These are phyloP conservation scores for Dromiciops gliroides DNA, from an alignment of 2,113 vertebrate species.

Conservation along the genomic window DNA sequence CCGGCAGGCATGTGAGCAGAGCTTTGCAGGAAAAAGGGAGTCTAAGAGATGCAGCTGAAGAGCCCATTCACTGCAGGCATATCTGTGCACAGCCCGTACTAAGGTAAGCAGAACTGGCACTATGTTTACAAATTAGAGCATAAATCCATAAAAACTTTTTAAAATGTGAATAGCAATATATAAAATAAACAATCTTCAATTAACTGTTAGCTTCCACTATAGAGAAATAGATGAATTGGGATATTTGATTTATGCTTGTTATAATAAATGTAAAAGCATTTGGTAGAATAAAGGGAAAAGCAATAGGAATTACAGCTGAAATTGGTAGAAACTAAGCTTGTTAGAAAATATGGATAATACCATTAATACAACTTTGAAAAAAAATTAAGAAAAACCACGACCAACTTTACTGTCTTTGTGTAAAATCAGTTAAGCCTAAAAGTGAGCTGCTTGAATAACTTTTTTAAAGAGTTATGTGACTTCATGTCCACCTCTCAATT, in stretches of 20 bases:
- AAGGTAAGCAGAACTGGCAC: background rate
- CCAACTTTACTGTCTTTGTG: background rate
- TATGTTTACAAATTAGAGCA: background rate
- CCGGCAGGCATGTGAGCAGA: background rate
- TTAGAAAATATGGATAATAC: background rate
- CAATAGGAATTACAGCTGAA: background rate
- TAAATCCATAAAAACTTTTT: background rate
- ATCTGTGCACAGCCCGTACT: background rate
- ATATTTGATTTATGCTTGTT: background rate
- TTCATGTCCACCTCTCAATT: background rate
- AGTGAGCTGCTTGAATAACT: background rate
- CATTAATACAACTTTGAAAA: background rate
- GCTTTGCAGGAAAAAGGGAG: background rate
- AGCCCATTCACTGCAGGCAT: background rate
- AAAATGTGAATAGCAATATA: background rate
- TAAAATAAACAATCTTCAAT: background rate
- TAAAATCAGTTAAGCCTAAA: background rate
- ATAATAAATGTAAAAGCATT: background rate
- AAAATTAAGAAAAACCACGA: background rate
- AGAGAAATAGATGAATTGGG: background rate
- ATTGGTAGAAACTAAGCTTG: background rate
- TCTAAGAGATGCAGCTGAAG: background rate
- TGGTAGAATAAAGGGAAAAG: background rate
- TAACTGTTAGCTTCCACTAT: background rate
- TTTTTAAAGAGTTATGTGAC: conserved; percentile 17